Base-by-base conservation (phyloP, 2,797 vertebrate genomes). In the Halcyon chelicuti region DNA sequence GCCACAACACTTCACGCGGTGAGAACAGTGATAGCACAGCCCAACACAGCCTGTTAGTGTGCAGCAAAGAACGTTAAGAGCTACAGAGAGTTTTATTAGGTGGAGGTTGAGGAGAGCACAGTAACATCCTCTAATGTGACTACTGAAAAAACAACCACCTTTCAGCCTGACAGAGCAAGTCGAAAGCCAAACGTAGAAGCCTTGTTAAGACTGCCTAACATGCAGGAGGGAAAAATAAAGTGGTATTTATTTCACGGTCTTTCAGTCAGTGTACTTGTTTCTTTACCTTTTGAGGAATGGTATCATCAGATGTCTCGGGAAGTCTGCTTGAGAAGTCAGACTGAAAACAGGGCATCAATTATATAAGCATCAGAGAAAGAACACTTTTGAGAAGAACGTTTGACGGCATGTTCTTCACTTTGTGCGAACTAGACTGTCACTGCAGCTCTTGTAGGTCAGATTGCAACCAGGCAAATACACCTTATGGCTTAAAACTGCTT, bases 271-370 rank as follows among this genome's bases (percentile, higher is more conserved):
- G 86, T 90, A 75, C 57, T 87, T 72, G 46, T 94, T 97, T 90
- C 80, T 95, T 98, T 98, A 98, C 98, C 98, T 98, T 98, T 97
- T 98, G 98, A 97, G 97, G 97, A 98, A 97, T 96, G 97, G 91
- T 96, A 98, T 98, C 98, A 96, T 98, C 98, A 49, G 98, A 46
- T 93, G 97, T 93, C 98, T 98, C 98, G 42, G 98, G 98, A 92
- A 97, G 95, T 96, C 97, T 98, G 97, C 97, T 98, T 98, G 98
- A 97, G 97, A 98, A 90, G 97, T 98, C 97, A 98, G 97, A 98
- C 98, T 98, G 98, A 97, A 98, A 98, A 98, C 84, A 97, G 97
- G 97, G 98, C 94, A 98, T 98, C 97, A 97, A 97, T 97, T 98
- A 98, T 58, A 98, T 90, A 97, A 91, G 97, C 37, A 97, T 98